A percentile compares a stretch with the other conserved stretches of the same genome.
These are phyloP conservation scores for Leucoraja erinaceus DNA, from an alignment of 2,113 vertebrate genomes.

Conservation along the genomic window DNA sequence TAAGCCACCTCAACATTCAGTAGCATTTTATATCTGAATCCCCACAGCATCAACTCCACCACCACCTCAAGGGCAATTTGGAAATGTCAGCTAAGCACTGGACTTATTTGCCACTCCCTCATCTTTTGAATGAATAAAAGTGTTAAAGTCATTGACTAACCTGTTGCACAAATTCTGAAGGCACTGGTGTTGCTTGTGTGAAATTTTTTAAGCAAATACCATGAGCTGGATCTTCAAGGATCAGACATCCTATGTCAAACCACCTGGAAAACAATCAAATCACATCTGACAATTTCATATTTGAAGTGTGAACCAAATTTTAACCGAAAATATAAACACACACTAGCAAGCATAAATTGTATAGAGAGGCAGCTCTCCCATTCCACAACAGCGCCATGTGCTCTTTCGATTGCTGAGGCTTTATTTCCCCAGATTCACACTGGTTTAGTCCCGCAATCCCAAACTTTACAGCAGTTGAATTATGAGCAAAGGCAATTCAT, in stretches of 20 bases:
- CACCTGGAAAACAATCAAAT: conserved; percentile 59
- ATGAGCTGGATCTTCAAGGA: conserved; percentile 81
- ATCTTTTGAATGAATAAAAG: no score
- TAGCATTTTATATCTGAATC: no score
- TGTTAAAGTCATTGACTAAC: conserved; percentile 49
- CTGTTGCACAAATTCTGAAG: conserved; percentile 80
- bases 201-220: conserved; percentile 79
- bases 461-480: not conserved
- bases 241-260: conserved; percentile 92
- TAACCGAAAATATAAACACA: not conserved
- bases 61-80: no score
- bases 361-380: not conserved
- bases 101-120: no score
- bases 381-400: not conserved
- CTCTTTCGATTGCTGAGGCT: not conserved
- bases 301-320: not conserved
- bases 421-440: not conserved
- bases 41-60: not conserved
- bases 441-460: not conserved
- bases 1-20: not conserved
- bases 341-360: not conserved
- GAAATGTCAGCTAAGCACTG: no score
- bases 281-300: not conserved
- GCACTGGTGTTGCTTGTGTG: conserved; percentile 85
- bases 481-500: not conserved